Base-by-base conservation (phyloP, 2,888 invertebrate species). In the Portevinia maculata region DNA sequence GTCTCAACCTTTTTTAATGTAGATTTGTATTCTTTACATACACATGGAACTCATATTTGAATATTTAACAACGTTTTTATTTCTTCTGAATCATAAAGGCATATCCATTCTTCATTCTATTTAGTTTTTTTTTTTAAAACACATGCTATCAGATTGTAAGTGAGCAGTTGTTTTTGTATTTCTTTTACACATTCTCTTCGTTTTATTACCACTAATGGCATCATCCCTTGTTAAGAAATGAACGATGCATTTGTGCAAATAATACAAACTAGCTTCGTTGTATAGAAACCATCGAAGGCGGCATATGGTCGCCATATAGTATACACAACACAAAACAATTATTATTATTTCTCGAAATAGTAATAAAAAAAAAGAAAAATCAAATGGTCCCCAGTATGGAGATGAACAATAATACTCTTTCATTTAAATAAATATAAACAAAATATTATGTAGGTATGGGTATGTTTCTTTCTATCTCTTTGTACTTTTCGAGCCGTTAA, bases 381-480 rank as follows among this genome's bases (percentile, higher is more conserved):
- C 17, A 55, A 60, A 73, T 67, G 67, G 13, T 53, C 48, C 75
- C 60, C 32, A 7, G 62, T 34, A 59, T 46, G 65, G 13, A 76
- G 83, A 62, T 78, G 71, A 67, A 78, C 78, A 83, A 83, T 83
- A 67, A 76, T 71, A 73, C 55, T 83, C 83, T 71, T 83, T 83
- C 78, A 62, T 83, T 76, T 67, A 83, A 78, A 73, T 83, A 78
- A 78, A 78, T 78, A 83, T 55, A 62, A 67, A 73, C 67, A 73
- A 67, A 62, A 83, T 83, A 83, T 73, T 67, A 19, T 19, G 41
- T 19, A 41, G 13, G 19, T 44, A 44, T 9, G 4, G n/a, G 13
- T 57, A 59, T 50, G 64, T 60, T 46, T 46, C 46, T 64, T 62
- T 64, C 19, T 39, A 76, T 57, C 65, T 76, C 83, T 83, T 83